Base-by-base conservation (phyloP, 2,888 invertebrate genomes). In the Morpho deidamia region DNA sequence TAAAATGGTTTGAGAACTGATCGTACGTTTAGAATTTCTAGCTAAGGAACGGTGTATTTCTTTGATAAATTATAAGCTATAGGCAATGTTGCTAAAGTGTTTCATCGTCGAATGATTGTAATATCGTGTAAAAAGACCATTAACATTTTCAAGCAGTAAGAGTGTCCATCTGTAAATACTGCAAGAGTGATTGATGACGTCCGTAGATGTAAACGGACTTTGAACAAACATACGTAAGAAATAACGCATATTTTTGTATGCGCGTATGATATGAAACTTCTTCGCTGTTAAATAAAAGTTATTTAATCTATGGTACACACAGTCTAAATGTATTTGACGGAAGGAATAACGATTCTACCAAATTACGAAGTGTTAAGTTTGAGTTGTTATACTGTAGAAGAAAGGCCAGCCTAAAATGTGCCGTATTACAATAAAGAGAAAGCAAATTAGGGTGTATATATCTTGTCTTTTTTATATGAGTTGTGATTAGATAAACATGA, bases 131-230 rank as follows among this genome's bases (percentile, higher is more conserved):
- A 57, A n/a, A 50, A 35, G 39, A 11, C 39, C 43, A 53, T 53
- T 42, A 44, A 38, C n/a, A 41, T 44, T 50, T 47, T 41, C 44
- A 48, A 14, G 53, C 48, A 51, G 47, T 53, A 51, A 51, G 53
- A 12, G 11, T 50, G 56, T 32, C 34, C 53, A 47, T 53, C 39
- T 59, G 56, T 59, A 56, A 47, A 59, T 59, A 59, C 35, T 59
- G 48, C 51, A 33, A 39, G 47, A n/a, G 34, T 53, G 56, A 12
- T 9, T 41, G n/a, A n/a, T n/a, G 43, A 41, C 11, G 11, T 40
- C 39, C 12, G 10, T 32, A 23, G 10, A 23, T 40, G 8, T 40
- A 1, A 48, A 48, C 10, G 37, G 14, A 44, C n/a, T 50, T 42
- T 49, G 23, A 14, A 42, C 5, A n/a, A 11, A 11, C n/a, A n/a